phyloP scores from a whole-genome alignment of 2,888 invertebrate genomes.

The Calameuta filiformis region DNA sequence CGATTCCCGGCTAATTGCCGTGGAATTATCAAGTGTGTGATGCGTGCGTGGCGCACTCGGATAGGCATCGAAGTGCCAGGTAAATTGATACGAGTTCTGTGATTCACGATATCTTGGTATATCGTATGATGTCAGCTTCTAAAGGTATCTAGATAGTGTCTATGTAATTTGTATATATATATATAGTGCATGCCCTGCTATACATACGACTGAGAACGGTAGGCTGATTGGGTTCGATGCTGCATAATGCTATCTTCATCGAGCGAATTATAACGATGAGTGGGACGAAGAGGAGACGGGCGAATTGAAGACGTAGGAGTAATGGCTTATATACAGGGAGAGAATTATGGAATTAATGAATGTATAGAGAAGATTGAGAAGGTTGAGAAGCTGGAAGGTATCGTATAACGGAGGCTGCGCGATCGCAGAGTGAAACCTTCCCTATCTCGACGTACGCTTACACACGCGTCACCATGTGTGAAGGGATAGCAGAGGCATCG shows the following conservation, averaged over 20 bases:
- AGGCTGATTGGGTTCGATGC: neutral
- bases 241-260: neutral
- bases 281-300: neutral
- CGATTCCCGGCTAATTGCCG: neutral
- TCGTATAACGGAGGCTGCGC: slow-evolving; percentile 25
- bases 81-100: neutral
- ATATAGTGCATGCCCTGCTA: neutral
- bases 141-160: neutral
- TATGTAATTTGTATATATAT: neutral
- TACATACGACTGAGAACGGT: neutral
- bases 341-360: neutral
- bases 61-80: too few relatives aligned
- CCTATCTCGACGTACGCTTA: slow-evolving; percentile 24
- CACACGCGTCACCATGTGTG: slow-evolving; percentile 11
- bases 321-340: neutral
- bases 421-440: slow-evolving; percentile 3
- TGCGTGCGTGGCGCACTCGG: neutral
- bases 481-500: neutral
- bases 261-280: neutral
- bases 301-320: neutral
- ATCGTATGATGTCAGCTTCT: neutral
- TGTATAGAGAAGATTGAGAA: neutral
- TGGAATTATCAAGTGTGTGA: neutral
- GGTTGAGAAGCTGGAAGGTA: slow-evolving; percentile 13
- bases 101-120: neutral